phyloP scores from a whole-genome alignment of 1,140 invertebrate genomes.

The Drosophila prosaltans region DNA sequence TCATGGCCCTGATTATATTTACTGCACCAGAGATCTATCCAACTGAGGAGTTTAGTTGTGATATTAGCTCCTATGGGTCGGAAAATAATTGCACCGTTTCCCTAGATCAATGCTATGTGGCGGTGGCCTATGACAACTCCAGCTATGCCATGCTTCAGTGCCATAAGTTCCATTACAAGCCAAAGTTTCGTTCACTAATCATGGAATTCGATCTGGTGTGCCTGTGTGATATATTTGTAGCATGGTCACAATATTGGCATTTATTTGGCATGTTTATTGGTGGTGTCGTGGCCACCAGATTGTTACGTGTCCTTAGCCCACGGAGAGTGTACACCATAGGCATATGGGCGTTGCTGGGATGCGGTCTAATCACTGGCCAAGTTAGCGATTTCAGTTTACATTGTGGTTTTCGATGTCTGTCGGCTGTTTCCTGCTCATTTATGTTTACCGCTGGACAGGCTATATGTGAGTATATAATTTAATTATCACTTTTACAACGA shows the following conservation, averaged over 20 bases:
- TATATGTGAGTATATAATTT: constrained; percentile 68
- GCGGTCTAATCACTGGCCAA: constrained; percentile 74
- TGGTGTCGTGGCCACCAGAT: constrained; percentile 77
- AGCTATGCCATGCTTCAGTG: constrained; percentile 63
- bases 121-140: constrained; percentile 50
- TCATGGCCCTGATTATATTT: constrained; percentile 83
- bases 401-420: constrained; percentile 74
- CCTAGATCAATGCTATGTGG: constrained; percentile 67
- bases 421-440: constrained; percentile 76
- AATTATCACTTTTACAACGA: no score
- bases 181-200: constrained; percentile 70
- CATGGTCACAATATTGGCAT: constrained; percentile 83
- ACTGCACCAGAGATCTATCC: constrained; percentile 75
- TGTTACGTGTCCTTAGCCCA: constrained; percentile 81
- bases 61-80: constrained; percentile 33
- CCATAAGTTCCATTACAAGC: constrained; percentile 59
- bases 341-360: constrained; percentile 68
- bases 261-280: constrained; percentile 82
- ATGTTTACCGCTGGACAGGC: constrained; percentile 77
- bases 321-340: constrained; percentile 74
- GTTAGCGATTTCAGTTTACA: constrained; percentile 79
- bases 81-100: constrained; percentile 49
- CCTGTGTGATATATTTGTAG: constrained; percentile 81
- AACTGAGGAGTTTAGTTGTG: constrained; percentile 60
- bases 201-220: constrained; percentile 83